A percentile compares a stretch with the other conserved stretches of the same genome.
These are phyloP conservation scores for Hassar affinis DNA, from an alignment of 2,113 vertebrate genomes.

Conservation along the genomic window DNA sequence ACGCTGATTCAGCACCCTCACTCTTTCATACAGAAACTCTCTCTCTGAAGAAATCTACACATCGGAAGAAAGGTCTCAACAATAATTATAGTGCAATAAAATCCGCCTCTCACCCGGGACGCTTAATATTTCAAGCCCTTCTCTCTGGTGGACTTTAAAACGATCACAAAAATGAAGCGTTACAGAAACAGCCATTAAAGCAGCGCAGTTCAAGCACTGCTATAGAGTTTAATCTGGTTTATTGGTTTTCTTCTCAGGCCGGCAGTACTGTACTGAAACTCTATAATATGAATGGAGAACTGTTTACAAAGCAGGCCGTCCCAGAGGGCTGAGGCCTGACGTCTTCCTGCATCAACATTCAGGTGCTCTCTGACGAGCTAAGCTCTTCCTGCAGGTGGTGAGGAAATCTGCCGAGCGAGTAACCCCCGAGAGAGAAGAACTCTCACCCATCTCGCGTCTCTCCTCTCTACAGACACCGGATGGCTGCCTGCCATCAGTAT, in stretches of 20 bases:
- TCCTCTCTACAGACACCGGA: conserved; percentile 33
- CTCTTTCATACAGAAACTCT: background rate
- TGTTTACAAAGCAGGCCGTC: background rate
- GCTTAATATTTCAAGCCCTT: no score
- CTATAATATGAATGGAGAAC: no score
- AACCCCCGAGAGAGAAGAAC: background rate
- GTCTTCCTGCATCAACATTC: background rate
- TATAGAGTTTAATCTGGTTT: no score
- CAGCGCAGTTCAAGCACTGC: background rate
- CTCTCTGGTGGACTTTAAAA: background rate
- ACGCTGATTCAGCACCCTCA: background rate
- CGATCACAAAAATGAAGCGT: background rate
- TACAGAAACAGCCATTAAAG: background rate
- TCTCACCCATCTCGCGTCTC: conserved; percentile 12
- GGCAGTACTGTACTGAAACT: no score
- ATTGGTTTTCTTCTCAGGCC: no score
- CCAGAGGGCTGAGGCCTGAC: background rate
- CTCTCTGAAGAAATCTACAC: background rate
- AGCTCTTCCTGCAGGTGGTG: background rate
- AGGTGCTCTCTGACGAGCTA: background rate
- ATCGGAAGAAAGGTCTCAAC: background rate
- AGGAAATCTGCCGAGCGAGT: background rate
- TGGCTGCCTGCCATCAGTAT: conserved; percentile 46
- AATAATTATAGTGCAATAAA: background rate
- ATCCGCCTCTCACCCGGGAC: background rate